phyloP scores from a whole-genome alignment of 2,113 vertebrate genomes.

The Rhinogobius similis region DNA sequence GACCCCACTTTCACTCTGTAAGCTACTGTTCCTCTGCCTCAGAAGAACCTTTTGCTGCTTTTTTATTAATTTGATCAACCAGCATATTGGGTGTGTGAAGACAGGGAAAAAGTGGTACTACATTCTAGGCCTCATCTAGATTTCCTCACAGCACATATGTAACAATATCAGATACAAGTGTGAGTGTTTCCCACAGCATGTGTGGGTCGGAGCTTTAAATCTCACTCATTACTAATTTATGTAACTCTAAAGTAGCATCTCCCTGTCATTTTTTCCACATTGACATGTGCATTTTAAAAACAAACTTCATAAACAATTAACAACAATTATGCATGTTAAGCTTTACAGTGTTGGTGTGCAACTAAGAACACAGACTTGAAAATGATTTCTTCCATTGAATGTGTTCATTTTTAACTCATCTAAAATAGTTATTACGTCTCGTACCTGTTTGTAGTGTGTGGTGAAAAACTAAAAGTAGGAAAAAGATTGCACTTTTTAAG shows the following conservation, averaged over 20 bases:
- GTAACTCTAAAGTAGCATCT: slow-evolving; percentile 14
- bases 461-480: slow-evolving; percentile 15
- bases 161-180: slow-evolving; percentile 40
- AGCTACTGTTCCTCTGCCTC: slow-evolving; percentile 34
- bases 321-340: slow-evolving; percentile 6
- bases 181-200: slow-evolving; percentile 57
- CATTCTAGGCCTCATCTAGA: neutral
- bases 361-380: slow-evolving; percentile 13
- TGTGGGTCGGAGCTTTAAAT: slow-evolving; percentile 40
- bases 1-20: slow-evolving; percentile 88
- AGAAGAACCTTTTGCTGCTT: slow-evolving; percentile 10
- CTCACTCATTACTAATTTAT: slow-evolving; percentile 26
- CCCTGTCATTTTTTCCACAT: slow-evolving; percentile 29
- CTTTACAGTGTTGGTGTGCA: neutral
- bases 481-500: slow-evolving; percentile 56
- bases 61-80: slow-evolving; percentile 4
- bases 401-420: slow-evolving; percentile 28
- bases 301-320: neutral
- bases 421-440: neutral
- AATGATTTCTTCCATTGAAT: slow-evolving; percentile 31
- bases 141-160: slow-evolving; percentile 16
- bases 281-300: slow-evolving; percentile 28
- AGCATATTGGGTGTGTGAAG: neutral
- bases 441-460: slow-evolving; percentile 32
- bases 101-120: slow-evolving; percentile 4